phyloP scores from a whole-genome alignment of 2,888 invertebrate species.

The Mystacides longicornis region DNA sequence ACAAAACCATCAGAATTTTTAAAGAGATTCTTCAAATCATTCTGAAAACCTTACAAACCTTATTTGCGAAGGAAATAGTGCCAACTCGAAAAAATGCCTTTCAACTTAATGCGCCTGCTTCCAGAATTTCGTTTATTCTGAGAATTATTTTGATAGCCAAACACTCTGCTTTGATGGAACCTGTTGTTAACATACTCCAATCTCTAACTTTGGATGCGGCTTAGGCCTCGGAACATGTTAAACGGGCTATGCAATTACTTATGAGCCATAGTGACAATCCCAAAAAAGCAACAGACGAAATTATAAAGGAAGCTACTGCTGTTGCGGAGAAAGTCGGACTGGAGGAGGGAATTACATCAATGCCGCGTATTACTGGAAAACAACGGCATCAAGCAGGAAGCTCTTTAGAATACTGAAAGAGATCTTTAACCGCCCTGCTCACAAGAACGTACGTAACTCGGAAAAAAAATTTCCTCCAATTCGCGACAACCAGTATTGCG shows the following conservation, averaged over 20 bases:
- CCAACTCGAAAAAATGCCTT: not conserved
- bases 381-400: not conserved
- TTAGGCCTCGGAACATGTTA: slow-evolving; percentile 23
- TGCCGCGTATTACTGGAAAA: not conserved
- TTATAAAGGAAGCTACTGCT: not conserved
- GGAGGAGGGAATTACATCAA: not conserved
- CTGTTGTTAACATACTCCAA: slow-evolving; percentile 27
- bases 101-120: not conserved
- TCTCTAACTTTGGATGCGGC: slow-evolving; percentile 27
- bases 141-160: not conserved
- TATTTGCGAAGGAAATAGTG: not conserved
- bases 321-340: not conserved
- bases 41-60: not conserved
- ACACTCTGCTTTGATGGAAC: not conserved
- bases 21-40: not conserved
- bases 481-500: not conserved
- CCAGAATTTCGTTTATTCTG: not conserved
- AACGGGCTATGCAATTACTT: not conserved
- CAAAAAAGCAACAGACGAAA: not conserved
- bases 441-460: slow-evolving; percentile 5
- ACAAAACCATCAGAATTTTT: not conserved
- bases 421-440: slow-evolving; percentile 4
- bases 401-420: no score
- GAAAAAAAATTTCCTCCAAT: not conserved
- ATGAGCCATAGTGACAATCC: not conserved